phyloP scores from a whole-genome alignment of 1,140 invertebrate genomes.

The Lethocerus indicus region DNA sequence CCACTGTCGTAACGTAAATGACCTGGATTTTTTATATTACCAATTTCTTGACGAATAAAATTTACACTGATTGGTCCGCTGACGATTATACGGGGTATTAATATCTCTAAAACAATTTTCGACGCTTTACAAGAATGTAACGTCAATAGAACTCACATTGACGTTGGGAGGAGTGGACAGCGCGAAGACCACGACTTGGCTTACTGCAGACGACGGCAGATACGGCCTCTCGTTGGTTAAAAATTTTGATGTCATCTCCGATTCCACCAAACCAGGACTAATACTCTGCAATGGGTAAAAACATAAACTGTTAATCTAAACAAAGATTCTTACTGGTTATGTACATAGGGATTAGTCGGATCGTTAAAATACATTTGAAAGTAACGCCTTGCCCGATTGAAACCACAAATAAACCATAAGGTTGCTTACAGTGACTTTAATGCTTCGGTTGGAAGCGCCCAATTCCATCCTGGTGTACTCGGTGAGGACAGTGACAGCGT shows the following conservation, averaged over 20 bases:
- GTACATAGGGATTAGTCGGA: too few species aligned
- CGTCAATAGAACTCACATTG: constrained; percentile 25
- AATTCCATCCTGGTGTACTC: constrained; percentile 40
- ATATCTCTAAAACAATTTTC: too few species aligned
- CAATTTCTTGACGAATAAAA: too few species aligned
- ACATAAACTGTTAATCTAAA: not conserved
- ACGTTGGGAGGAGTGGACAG: constrained; percentile 30
- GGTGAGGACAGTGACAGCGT: constrained; percentile 35
- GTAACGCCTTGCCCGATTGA: not conserved
- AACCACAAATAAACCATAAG: constrained; percentile 4
- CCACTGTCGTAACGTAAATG: too few species aligned
- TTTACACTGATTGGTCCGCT: too few species aligned
- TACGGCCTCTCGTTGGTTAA: not conserved
- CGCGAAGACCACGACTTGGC: constrained; percentile 30
- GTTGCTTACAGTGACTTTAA: constrained; percentile 34
- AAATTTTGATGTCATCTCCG: constrained; percentile 10
- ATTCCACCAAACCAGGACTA: constrained; percentile 18
- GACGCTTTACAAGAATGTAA: too few species aligned
- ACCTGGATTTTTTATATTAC: too few species aligned
- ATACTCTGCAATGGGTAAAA: constrained; percentile 11
- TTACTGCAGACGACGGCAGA: constrained; percentile 28
- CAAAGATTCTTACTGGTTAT: too few species aligned
- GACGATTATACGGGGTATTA: too few species aligned
- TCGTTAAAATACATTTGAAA: too few species aligned
- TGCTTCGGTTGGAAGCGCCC: constrained; percentile 30